Evolutionary conservation across 1,140 invertebrate genomes (phyloP).

Genomic region (Sycophila sp.): DNA sequence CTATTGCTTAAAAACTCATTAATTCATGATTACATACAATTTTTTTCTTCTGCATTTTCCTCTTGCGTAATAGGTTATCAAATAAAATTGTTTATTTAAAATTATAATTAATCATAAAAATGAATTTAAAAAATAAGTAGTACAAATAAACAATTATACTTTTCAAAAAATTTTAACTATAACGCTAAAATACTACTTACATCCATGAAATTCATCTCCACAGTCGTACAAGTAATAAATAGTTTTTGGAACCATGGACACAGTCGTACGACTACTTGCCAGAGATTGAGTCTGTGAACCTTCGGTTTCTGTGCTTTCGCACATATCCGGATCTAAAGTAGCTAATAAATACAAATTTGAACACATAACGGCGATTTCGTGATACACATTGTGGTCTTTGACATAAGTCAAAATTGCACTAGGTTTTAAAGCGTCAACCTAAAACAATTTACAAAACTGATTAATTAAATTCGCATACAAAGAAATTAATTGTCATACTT

Average conservation of each 20-base stretch:
- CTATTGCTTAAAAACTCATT: background rate
- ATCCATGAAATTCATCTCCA: slow-evolving; percentile 48
- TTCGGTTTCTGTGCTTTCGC: slow-evolving; percentile 36
- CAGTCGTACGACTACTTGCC: slow-evolving; percentile 30
- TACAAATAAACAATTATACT: too few species aligned
- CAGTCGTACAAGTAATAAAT: slow-evolving; percentile 55
- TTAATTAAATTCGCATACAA: too few species aligned
- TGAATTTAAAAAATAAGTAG: background rate
- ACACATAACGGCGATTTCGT: slow-evolving; percentile 55
- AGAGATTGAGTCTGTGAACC: slow-evolving; percentile 34
- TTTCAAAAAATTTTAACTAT: too few species aligned
- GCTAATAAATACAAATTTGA: slow-evolving; percentile 51
- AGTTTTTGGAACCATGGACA: slow-evolving; percentile 48
- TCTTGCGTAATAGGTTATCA: too few species aligned
- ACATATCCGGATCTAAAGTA: slow-evolving; percentile 48
- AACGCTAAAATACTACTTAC: too few species aligned
- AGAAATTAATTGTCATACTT: too few species aligned
- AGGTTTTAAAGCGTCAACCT: slow-evolving; percentile 53
- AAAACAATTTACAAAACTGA: slow-evolving; percentile 3
- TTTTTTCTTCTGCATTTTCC: too few species aligned
- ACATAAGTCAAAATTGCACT: slow-evolving; percentile 52
- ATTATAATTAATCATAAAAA: background rate
- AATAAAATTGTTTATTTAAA: background rate
- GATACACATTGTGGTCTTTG: slow-evolving; percentile 55
- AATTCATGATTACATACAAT: too few species aligned